phyloP scores from a whole-genome alignment of 2,888 invertebrate species.

The Leptodirus hochenwartii region DNA sequence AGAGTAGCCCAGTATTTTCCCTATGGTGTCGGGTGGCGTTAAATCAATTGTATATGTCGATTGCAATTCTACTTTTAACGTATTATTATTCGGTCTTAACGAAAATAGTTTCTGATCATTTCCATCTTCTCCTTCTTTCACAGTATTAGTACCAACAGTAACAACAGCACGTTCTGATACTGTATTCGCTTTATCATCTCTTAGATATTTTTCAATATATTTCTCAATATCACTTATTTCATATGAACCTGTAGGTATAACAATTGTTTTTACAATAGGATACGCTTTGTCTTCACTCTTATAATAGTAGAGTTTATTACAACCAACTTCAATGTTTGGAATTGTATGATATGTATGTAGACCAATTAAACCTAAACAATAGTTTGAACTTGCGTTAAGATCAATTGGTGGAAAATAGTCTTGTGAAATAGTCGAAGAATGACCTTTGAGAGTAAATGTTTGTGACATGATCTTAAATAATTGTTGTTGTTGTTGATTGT shows the following conservation, averaged over 20 bases:
- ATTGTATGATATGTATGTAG: constrained; percentile 17
- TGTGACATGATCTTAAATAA: constrained; percentile 13
- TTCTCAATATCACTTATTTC: constrained; percentile 9
- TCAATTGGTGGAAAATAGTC: constrained; percentile 15
- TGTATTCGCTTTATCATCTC: too few species aligned
- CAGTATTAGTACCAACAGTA: too few species aligned
- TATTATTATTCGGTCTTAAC: constrained; percentile 6
- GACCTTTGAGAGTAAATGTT: constrained; percentile 16
- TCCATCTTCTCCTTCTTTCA: too few species aligned
- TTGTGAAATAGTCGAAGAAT: constrained; percentile 12
- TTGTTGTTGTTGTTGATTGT: too few species aligned
- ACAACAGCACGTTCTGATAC: too few species aligned
- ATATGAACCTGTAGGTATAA: constrained; percentile 9
- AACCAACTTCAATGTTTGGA: constrained; percentile 19
- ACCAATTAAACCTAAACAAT: constrained; percentile 15
- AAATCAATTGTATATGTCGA: too few species aligned
- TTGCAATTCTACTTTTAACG: constrained; percentile 4
- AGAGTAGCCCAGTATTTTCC: constrained; percentile 8
- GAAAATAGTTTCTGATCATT: too few species aligned
- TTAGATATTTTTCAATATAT: constrained; percentile 8
- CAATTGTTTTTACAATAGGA: constrained; percentile 7
- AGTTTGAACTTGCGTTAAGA: constrained; percentile 13
- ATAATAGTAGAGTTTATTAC: constrained; percentile 17
- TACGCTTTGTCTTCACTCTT: too few species aligned
- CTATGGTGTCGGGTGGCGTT: constrained; percentile 4